Base-by-base conservation (phyloP, 2,888 invertebrate species). In the Lithosia quadra region DNA sequence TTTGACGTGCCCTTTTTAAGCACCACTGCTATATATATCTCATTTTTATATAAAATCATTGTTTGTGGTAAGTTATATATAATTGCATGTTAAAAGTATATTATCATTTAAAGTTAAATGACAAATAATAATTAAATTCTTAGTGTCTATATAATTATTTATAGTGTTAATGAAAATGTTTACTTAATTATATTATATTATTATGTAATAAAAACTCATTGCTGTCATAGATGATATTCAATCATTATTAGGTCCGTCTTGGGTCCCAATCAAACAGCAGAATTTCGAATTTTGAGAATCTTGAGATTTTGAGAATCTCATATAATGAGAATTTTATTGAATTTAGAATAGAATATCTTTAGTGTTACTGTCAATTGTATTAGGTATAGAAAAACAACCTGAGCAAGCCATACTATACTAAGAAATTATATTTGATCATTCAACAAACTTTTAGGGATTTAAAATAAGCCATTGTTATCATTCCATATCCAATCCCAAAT, bases 61-160 rank as follows among this genome's bases (percentile, higher is more conserved):
- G 28, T 28, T 28, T 28, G 5, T 28, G 5, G 5, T 5, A 28
- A 28, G 28, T 28, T 2, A 5, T 28, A 28, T 28, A 28, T 4
- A 28, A 28, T 28, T 28, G 28, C 2, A 28, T 28, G 28, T 2
- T 28, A 28, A 28, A 28, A 28, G 5, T 28, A 28, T 28, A 28
- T 28, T n/a, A n/a, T n/a, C n/a, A n/a, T n/a, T n/a, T 18, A 28
- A 49, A 62, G 39, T 11, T 33, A 43, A 64, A 56, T 61, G 0
- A 43, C 43, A 18, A 43, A 43, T 39, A 36, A 63, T 62, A 63
- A 11, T 28, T 28, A n/a, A n/a, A n/a, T n/a, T n/a, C n/a, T 28
- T 2, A 28, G 28, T 67, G 63, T 55, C 28, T 68, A 34, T 59
- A 63, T 28, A 66, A 65, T 56, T 64, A 61, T 65, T n/a, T n/a